phyloP scores from a whole-genome alignment of 1,140 invertebrate species.

The Leucophenga varia region DNA sequence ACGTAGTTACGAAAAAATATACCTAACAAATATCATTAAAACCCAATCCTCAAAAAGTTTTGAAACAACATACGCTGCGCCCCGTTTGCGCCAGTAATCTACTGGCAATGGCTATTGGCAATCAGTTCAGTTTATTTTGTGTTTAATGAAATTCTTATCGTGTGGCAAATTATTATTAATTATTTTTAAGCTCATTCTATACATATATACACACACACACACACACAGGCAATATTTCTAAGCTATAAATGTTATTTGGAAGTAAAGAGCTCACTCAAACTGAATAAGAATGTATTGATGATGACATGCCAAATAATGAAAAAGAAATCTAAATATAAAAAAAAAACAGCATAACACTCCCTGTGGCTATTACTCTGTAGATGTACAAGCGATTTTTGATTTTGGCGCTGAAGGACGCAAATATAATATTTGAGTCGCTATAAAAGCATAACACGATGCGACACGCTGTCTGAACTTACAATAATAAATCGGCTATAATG shows the following conservation, averaged over 20 bases:
- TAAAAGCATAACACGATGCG: conserved; percentile 28
- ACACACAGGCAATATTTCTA: no score
- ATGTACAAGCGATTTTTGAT: conserved; percentile 8
- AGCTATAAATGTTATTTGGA: no score
- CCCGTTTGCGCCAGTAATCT: conserved; percentile 7
- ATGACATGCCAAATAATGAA: background rate
- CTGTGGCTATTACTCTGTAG: no score
- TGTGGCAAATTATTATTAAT: conserved; percentile 54
- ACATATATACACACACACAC: no score
- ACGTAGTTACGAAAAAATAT: no score
- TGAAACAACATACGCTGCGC: conserved; percentile 25
- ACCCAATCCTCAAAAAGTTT: no score
- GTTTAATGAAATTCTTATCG: conserved; percentile 54
- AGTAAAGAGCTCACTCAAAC: no score
- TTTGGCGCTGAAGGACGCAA: no score
- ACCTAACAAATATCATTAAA: no score
- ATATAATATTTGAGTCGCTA: no score
- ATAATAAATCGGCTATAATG: no score
- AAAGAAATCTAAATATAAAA: conserved; percentile 4
- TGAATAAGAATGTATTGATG: no score
- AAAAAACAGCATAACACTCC: conserved; percentile 21
- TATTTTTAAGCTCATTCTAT: conserved; percentile 33
- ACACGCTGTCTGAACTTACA: conserved; percentile 49
- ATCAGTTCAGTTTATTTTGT: conserved; percentile 39
- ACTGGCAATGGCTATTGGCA: conserved; percentile 30